Conservation (phyloP, 2,888 invertebrate genomes). For the Opisthograptis luteolata region DNA sequence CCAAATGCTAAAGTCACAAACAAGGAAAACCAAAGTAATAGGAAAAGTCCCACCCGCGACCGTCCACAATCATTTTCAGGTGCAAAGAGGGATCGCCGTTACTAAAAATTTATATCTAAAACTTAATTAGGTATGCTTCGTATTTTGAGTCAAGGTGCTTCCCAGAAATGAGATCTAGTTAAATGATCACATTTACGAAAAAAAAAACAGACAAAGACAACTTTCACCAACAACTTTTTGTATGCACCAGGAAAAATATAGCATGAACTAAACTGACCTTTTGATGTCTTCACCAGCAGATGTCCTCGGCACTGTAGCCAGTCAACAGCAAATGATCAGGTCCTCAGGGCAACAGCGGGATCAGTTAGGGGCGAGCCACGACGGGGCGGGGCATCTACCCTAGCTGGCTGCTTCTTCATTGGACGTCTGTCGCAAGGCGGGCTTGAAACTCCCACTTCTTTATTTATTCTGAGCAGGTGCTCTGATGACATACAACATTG, state of each 20-base stretch:
- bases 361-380: conserved; percentile 43
- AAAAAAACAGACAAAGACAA: too few relatives aligned
- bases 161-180: too few relatives aligned
- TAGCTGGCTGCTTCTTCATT: conserved; percentile 43
- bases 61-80: too few relatives aligned
- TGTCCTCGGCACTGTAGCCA: conserved; percentile 36
- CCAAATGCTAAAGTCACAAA: too few relatives aligned
- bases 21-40: too few relatives aligned
- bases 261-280: conserved; percentile 25
- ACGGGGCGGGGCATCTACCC: conserved; percentile 58
- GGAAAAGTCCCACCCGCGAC: too few relatives aligned
- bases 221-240: too few relatives aligned
- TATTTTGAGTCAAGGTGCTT: too few relatives aligned
- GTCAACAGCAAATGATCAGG: conserved; percentile 44
- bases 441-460: conserved; percentile 39
- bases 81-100: too few relatives aligned
- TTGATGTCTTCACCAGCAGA: conserved; percentile 3
- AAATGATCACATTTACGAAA: too few relatives aligned
- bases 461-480: conserved; percentile 38
- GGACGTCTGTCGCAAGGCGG: conserved; percentile 52
- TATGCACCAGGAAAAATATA: conserved; percentile 13
- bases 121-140: too few relatives aligned
- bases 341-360: conserved; percentile 44
- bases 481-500: neutral
- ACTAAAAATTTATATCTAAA: too few relatives aligned